Evolutionary conservation across 2,797 vertebrate genomes (phyloP).

Genomic region (Emys orbicularis): DNA sequence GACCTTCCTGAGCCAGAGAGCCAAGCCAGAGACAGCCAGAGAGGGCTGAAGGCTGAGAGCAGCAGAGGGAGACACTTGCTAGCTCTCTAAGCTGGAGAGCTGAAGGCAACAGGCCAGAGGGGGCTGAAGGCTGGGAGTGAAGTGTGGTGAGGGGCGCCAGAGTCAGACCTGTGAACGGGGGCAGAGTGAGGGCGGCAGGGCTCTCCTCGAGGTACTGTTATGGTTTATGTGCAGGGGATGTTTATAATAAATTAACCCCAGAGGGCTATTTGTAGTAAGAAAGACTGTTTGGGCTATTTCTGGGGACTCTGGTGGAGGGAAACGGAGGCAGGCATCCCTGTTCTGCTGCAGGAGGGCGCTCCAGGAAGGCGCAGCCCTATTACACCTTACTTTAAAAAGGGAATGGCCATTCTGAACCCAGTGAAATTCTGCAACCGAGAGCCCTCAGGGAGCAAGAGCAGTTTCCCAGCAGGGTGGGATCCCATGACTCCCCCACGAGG

Average conservation of each 20-base stretch:
- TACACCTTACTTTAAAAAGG: neutral
- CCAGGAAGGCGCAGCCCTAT: neutral
- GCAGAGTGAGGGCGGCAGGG: too few relatives aligned
- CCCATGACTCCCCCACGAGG: fast-evolving
- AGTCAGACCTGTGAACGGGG: too few relatives aligned
- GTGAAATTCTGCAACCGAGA: neutral
- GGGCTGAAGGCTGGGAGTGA: neutral
- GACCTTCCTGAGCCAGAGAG: too few relatives aligned
- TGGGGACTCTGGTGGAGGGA: neutral
- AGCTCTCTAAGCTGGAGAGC: neutral
- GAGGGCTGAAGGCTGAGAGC: neutral
- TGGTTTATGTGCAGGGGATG: neutral
- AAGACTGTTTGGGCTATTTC: too few relatives aligned
- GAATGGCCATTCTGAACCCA: neutral
- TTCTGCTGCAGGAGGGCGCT: neutral
- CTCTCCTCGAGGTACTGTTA: neutral
- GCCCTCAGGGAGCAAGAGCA: neutral
- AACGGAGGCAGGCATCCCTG: too few relatives aligned
- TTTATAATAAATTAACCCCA: neutral
- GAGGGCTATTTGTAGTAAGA: neutral
- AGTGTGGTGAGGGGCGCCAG: neutral
- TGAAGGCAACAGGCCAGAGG: neutral
- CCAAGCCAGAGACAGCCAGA: neutral
- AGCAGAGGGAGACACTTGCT: neutral
- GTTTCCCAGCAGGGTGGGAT: neutral